Percentiles rank a stretch among this genome's conserved stretches.
phyloP scores from a whole-genome alignment of 2,797 vertebrate genomes.

The Rhadinocentrus ornatus region DNA sequence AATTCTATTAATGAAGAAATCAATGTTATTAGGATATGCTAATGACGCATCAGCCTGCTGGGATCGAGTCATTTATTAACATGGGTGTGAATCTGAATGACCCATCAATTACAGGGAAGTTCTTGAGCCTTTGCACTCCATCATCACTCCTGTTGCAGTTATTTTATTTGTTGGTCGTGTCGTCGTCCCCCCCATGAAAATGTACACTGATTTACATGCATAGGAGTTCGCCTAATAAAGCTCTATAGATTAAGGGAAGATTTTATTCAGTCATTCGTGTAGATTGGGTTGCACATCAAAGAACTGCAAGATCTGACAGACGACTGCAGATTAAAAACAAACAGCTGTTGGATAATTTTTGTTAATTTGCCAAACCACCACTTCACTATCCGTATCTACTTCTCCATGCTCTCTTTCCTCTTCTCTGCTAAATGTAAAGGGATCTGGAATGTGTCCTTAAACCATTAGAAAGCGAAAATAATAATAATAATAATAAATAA shows the following conservation, averaged over 20 bases:
- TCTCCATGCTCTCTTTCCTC: neutral
- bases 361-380: constrained; percentile 16
- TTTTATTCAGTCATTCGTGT: constrained; percentile 92
- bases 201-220: constrained; percentile 89
- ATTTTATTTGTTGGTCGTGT: neutral
- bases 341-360: constrained; percentile 83
- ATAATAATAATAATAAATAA: neutral
- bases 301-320: constrained; percentile 89
- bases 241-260: constrained; percentile 89
- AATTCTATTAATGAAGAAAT: constrained; percentile 87
- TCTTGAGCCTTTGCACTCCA: constrained; percentile 55
- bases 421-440: constrained; percentile 6
- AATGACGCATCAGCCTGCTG: constrained; percentile 77
- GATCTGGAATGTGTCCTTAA: constrained; percentile 9
- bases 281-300: constrained; percentile 90
- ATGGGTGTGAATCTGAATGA: constrained; percentile 59
- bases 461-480: neutral
- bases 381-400: neutral
- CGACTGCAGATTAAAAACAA: constrained; percentile 89
- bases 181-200: constrained; percentile 83
- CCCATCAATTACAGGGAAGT: constrained; percentile 70
- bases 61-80: constrained; percentile 79
- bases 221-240: constrained; percentile 88
- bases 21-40: constrained; percentile 86
- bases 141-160: constrained; percentile 49